These are phyloP conservation scores for Octomys mimax DNA, from an alignment of 2,797 vertebrate genomes.

Conservation along the genomic window DNA sequence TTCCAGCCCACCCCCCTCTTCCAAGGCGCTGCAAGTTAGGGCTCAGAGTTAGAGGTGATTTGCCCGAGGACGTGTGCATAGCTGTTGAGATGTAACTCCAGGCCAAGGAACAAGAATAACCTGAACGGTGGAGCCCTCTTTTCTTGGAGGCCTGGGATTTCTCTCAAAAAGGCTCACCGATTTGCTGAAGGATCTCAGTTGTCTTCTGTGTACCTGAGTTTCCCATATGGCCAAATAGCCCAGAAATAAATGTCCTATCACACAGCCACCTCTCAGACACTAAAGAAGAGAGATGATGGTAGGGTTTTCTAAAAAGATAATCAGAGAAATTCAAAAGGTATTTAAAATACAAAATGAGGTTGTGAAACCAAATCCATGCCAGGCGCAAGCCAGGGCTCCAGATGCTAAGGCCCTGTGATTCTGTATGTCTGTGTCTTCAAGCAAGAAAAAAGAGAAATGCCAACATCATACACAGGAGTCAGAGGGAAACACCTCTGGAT, in stretches of 20 bases:
- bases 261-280: constrained; percentile 12
- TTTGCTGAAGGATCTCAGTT: constrained; percentile 63
- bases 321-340: constrained; percentile 4
- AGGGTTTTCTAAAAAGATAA: not conserved
- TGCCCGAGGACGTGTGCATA: not conserved
- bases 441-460: not conserved
- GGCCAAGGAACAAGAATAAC: not conserved
- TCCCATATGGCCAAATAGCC: not conserved
- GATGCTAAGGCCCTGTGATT: not conserved
- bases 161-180: not conserved
- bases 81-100: not conserved
- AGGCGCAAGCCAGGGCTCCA: not conserved
- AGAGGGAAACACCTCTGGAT: not conserved
- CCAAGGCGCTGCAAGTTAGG: constrained; percentile 6
- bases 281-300: not conserved
- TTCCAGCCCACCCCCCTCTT: not conserved
- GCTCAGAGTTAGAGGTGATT: not conserved
- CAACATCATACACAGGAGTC: not conserved
- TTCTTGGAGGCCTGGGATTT: not conserved
- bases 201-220: constrained; percentile 28
- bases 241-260: constrained; percentile 51
- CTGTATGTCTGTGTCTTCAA: not conserved
- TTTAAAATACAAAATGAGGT: not conserved
- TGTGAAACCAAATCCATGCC: constrained; percentile 29
- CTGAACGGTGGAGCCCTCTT: not conserved